These are phyloP conservation scores for Lasioglossum villosulum DNA, from an alignment of 2,888 invertebrate species.

Conservation along the genomic window DNA sequence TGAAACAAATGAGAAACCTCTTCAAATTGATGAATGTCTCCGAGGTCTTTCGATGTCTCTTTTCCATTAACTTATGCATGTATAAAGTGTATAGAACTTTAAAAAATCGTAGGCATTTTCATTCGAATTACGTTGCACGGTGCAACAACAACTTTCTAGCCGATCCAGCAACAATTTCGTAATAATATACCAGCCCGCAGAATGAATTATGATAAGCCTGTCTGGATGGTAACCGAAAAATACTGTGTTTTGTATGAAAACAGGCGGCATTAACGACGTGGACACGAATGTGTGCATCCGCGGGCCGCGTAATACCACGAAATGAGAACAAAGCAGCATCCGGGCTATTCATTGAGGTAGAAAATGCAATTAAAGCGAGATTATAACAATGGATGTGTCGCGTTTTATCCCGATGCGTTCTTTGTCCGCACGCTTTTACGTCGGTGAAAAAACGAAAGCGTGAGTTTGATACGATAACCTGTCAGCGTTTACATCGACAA, in stretches of 20 bases:
- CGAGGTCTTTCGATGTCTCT: too few relatives aligned
- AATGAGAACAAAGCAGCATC: slow-evolving; percentile 67
- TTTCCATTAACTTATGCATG: neutral
- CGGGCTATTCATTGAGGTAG: slow-evolving; percentile 62
- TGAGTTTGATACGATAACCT: slow-evolving; percentile 32
- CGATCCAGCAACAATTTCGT: slow-evolving; percentile 49
- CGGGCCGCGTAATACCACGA: slow-evolving; percentile 53
- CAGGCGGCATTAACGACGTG: slow-evolving; percentile 57
- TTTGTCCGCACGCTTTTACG: slow-evolving; percentile 15
- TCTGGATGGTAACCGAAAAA: slow-evolving; percentile 57
- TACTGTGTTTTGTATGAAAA: slow-evolving; percentile 53
- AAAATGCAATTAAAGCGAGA: slow-evolving; percentile 71
- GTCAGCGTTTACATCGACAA: neutral
- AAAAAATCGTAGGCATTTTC: neutral
- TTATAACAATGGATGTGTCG: slow-evolving; percentile 69
- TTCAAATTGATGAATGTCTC: too few relatives aligned
- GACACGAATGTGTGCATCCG: slow-evolving; percentile 42
- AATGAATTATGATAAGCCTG: slow-evolving; percentile 68
- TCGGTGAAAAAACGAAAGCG: slow-evolving; percentile 23
- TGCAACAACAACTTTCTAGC: slow-evolving; percentile 53
- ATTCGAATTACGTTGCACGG: neutral
- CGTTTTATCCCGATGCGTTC: slow-evolving; percentile 45
- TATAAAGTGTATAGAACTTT: neutral
- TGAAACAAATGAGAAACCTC: too few relatives aligned
- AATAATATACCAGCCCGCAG: slow-evolving; percentile 41